These are phyloP conservation scores for Metopolophium dirhodum DNA, from an alignment of 1,140 invertebrate genomes.

Conservation along the genomic window DNA sequence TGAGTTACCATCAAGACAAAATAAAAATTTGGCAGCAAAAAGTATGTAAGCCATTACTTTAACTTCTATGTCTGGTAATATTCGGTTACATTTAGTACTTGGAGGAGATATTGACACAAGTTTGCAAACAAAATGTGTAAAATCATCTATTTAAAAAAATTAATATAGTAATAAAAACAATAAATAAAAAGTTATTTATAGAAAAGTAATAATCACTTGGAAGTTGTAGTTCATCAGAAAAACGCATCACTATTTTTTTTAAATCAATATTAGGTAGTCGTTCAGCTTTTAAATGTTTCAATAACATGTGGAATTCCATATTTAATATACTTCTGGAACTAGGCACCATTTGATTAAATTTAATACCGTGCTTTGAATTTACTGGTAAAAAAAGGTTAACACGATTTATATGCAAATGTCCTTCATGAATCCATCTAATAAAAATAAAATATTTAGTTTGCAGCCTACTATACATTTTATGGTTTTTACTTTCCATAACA, in stretches of 20 bases:
- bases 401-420: constrained; percentile 49
- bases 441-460: neutral
- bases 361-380: constrained; percentile 34
- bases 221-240: constrained; percentile 53
- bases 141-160: constrained; percentile 15
- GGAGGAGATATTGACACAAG: constrained; percentile 30
- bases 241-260: neutral
- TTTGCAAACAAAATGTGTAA: constrained; percentile 39
- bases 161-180: neutral
- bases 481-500: neutral
- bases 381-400: constrained; percentile 50
- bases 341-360: neutral
- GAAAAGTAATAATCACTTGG: constrained; percentile 15
- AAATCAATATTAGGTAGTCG: constrained; percentile 34
- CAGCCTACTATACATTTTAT: neutral
- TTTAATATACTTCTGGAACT: constrained; percentile 18
- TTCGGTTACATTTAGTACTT: neutral
- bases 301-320: neutral
- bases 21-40: constrained; percentile 53
- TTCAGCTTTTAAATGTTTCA: neutral
- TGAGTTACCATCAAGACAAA: constrained; percentile 46
- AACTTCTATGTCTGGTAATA: constrained; percentile 39
- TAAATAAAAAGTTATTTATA: neutral
- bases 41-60: constrained; percentile 52
- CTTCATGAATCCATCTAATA: constrained; percentile 44